phyloP scores from a whole-genome alignment of 53 echinoderm and acorn worm species.

The Holothuria leucospilota region DNA sequence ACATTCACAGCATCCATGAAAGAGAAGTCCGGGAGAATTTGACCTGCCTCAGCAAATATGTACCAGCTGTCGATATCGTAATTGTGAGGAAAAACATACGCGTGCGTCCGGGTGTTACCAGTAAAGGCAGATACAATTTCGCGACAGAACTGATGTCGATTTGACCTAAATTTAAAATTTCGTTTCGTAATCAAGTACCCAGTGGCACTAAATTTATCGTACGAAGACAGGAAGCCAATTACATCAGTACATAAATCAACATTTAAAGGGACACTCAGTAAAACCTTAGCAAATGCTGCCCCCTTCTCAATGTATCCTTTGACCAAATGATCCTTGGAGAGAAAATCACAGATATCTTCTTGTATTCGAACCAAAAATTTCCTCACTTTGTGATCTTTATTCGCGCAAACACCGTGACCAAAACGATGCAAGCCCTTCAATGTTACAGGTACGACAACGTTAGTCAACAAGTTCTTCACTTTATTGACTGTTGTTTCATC shows the following conservation, averaged over 20 bases:
- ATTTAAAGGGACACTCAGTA: background rate
- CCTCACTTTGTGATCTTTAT: background rate
- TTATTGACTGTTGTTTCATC: background rate
- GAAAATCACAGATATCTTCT: background rate
- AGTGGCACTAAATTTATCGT: background rate
- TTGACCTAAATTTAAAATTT: background rate
- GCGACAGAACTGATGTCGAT: background rate
- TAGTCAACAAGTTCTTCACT: background rate
- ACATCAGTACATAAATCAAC: background rate
- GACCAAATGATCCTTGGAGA: background rate
- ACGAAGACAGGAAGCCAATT: too few relatives aligned
- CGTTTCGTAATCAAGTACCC: background rate
- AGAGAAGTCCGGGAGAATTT: conserved; percentile 1
- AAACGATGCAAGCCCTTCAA: background rate
- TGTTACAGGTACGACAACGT: background rate
- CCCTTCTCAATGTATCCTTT: background rate
- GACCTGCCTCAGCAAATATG: background rate
- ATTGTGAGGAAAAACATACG: background rate
- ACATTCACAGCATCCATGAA: conserved; percentile 1
- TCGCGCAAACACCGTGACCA: background rate
- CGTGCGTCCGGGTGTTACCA: background rate
- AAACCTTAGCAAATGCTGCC: background rate
- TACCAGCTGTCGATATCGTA: background rate
- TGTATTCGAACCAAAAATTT: background rate
- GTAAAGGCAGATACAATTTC: background rate